Conservation (phyloP, 2,113 vertebrate species). For the Microtus oregoni region DNA sequence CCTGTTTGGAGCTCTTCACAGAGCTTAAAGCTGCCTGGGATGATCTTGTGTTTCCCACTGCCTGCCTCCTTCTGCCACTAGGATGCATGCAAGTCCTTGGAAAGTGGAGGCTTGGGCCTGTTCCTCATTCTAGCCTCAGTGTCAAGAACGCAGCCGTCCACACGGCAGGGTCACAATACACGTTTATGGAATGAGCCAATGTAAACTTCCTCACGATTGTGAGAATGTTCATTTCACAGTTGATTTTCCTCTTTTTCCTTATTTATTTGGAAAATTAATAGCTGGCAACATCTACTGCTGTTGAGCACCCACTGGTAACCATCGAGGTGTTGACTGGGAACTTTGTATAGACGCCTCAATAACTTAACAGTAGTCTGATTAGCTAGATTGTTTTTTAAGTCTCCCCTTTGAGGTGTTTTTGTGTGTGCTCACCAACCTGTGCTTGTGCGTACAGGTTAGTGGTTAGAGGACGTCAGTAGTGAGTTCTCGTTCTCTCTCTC, state of each 20-base stretch:
- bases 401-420: background rate
- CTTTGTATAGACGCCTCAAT: background rate
- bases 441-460: background rate
- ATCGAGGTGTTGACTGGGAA: background rate
- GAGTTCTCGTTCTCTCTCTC: too few relatives aligned
- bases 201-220: background rate
- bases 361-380: background rate
- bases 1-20: background rate
- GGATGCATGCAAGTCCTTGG: constrained; percentile 29
- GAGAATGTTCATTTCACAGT: background rate
- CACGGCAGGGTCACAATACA: background rate
- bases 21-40: background rate
- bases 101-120: background rate
- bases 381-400: background rate
- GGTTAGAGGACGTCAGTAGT: background rate
- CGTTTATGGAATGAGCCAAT: background rate
- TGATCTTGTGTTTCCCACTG: background rate
- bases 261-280: constrained; percentile 19
- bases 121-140: background rate
- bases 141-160: background rate
- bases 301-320: background rate
- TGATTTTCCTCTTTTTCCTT: background rate
- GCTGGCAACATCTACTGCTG: background rate
- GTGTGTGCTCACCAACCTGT: background rate
- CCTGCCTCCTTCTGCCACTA: background rate